Conservation (phyloP, 2,888 invertebrate genomes). For the Lampropteryx suffumata region DNA sequence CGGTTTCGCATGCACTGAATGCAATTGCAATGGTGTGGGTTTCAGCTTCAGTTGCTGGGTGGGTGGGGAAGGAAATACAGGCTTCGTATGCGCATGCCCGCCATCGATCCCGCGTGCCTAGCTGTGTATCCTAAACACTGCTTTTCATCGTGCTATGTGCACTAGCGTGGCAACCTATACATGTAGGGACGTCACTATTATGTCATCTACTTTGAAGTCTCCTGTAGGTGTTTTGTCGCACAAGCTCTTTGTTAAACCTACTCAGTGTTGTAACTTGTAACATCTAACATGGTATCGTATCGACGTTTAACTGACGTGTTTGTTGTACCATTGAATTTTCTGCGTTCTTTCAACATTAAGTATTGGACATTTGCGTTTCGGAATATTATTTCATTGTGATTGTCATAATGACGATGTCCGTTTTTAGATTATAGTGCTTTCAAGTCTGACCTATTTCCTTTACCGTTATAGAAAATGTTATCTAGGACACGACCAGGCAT, state of each 20-base stretch:
- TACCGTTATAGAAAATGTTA: constrained; percentile 4
- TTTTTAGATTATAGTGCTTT: constrained; percentile 4
- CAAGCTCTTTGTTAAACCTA: constrained; percentile 39
- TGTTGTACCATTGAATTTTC: constrained; percentile 6
- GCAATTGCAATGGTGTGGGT: constrained; percentile 67
- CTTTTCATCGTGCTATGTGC: constrained; percentile 50
- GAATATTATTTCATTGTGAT: constrained; percentile 6
- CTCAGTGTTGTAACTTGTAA: constrained; percentile 24
- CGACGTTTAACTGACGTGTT: constrained; percentile 10
- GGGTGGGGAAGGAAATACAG: constrained; percentile 55
- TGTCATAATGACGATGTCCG: too few species aligned
- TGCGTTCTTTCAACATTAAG: constrained; percentile 11
- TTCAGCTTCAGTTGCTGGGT: constrained; percentile 48
- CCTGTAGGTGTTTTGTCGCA: constrained; percentile 36
- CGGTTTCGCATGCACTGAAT: constrained; percentile 76
- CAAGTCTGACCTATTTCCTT: constrained; percentile 10
- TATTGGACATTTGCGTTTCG: constrained; percentile 4
- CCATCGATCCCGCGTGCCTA: constrained; percentile 74
- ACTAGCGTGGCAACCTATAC: constrained; percentile 36
- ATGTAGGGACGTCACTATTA: constrained; percentile 61
- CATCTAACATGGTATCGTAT: too few species aligned
- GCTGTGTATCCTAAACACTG: constrained; percentile 67
- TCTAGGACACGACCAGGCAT: constrained; percentile 12
- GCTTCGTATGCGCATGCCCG: constrained; percentile 66
- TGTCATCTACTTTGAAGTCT: constrained; percentile 78